A percentile compares a stretch with the other conserved stretches of the same genome.
Evolutionary conservation across 1,140 invertebrate genomes (phyloP).

Genomic region (Monomorium pharaonis): DNA sequence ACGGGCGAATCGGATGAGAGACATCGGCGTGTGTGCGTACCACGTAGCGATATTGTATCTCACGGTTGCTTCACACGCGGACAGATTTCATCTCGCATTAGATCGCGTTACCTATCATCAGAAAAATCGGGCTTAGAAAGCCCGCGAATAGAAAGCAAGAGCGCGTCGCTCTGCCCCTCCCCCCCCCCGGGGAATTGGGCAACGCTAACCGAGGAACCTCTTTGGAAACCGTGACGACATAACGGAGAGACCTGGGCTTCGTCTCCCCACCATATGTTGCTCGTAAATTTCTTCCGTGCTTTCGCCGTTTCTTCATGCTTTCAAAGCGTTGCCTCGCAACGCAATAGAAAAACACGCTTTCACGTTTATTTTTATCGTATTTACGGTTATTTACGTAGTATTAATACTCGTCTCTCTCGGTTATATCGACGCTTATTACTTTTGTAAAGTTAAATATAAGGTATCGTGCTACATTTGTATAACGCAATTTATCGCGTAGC

Average conservation of each 20-base stretch:
- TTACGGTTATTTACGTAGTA: conserved; percentile 1
- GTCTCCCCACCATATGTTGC: background rate
- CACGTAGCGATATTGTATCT: conserved; percentile 52
- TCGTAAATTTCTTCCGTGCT: background rate
- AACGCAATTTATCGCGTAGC: background rate
- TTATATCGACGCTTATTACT: background rate
- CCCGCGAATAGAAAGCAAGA: conserved; percentile 1
- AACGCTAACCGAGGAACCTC: conserved; percentile 19
- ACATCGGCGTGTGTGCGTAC: background rate
- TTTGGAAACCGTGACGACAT: conserved; percentile 15
- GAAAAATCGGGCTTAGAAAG: conserved; percentile 50
- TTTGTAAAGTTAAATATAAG: background rate
- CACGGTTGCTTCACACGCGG: conserved; percentile 66
- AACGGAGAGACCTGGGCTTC: conserved; percentile 10
- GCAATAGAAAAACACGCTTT: background rate
- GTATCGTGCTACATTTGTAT: background rate
- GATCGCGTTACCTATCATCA: conserved; percentile 62
- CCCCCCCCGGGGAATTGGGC: conserved; percentile 50
- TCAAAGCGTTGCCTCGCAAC: background rate
- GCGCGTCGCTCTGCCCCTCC: background rate
- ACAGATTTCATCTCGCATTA: conserved; percentile 69
- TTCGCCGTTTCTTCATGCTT: background rate
- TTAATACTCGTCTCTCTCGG: background rate
- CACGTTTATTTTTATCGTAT: background rate
- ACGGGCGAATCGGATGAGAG: background rate